A percentile compares a stretch with the other conserved stretches of the same genome.
Evolutionary conservation across 2,113 vertebrate species (phyloP).

Genomic region (Trachemys scripta): DNA sequence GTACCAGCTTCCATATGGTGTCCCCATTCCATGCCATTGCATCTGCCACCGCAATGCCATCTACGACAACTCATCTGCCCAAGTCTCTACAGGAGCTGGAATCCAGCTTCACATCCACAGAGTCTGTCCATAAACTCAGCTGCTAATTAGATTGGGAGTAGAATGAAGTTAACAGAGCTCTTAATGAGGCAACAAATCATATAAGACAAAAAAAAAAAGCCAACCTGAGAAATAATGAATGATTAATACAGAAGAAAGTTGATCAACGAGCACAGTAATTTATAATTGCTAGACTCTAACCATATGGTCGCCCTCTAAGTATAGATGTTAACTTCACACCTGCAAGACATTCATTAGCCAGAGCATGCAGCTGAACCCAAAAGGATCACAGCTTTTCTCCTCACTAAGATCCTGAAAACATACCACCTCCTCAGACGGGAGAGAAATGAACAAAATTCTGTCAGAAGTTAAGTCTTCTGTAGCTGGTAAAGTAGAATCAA

Average conservation of each 20-base stretch:
- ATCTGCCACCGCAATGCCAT: neutral
- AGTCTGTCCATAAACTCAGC: neutral
- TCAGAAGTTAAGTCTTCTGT: neutral
- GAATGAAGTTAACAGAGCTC: neutral
- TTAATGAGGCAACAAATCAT: conserved; percentile 29
- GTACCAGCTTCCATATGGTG: neutral
- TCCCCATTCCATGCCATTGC: neutral
- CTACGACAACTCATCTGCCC: neutral
- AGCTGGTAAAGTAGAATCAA: neutral
- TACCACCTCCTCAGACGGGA: neutral
- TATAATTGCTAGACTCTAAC: conserved; percentile 39
- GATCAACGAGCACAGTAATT: conserved; percentile 17
- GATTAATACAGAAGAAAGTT: conserved; percentile 35
- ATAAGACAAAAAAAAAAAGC: neutral
- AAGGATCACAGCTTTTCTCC: neutral
- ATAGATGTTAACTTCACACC: conserved; percentile 38
- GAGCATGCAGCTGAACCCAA: neutral
- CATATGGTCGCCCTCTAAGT: conserved; percentile 40
- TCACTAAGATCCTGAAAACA: neutral
- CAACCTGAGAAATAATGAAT: neutral
- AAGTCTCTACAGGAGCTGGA: neutral
- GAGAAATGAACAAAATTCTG: neutral
- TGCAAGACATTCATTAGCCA: conserved; percentile 49
- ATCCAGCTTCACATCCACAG: conserved; percentile 12
- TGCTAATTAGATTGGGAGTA: conserved; percentile 33